phyloP scores from a whole-genome alignment of 2,113 vertebrate species.

The Amphiprion ocellaris region DNA sequence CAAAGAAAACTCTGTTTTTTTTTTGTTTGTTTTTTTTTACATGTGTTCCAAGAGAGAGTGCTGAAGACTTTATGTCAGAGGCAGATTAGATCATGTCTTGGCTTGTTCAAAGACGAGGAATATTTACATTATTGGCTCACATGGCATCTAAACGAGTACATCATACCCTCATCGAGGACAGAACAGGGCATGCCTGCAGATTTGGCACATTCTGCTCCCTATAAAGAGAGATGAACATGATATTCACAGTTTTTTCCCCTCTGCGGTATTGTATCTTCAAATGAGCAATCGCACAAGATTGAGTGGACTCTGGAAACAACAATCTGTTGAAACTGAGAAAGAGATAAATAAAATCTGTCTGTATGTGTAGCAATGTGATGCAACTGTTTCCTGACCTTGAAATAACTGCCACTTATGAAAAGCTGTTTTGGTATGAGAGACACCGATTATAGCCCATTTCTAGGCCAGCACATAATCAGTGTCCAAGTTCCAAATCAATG shows the following conservation, averaged over 20 bases:
- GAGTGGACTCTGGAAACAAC: constrained; percentile 43
- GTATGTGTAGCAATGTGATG: constrained; percentile 42
- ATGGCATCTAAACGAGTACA: constrained; percentile 65
- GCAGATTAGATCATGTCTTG: constrained; percentile 70
- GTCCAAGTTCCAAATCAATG: constrained; percentile 85
- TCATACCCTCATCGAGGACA: constrained; percentile 62
- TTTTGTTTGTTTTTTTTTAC: neutral
- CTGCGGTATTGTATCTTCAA: constrained; percentile 46
- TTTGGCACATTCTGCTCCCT: constrained; percentile 50
- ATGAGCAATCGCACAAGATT: constrained; percentile 50
- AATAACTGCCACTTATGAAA: constrained; percentile 78
- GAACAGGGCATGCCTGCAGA: constrained; percentile 66
- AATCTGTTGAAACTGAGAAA: constrained; percentile 38
- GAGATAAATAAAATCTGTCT: constrained; percentile 40
- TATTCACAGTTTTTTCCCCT: constrained; percentile 25
- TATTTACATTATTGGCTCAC: constrained; percentile 81
- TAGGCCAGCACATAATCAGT: constrained; percentile 84
- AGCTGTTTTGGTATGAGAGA: constrained; percentile 80
- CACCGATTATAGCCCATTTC: constrained; percentile 83
- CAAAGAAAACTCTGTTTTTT: constrained; percentile 39
- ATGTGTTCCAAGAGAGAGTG: constrained; percentile 42
- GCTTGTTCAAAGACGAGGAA: constrained; percentile 71
- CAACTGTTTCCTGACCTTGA: constrained; percentile 81
- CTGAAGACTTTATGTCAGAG: constrained; percentile 49
- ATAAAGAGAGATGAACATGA: constrained; percentile 56